Percentiles rank a stretch among this genome's conserved stretches.
phyloP scores from a whole-genome alignment of 1,140 invertebrate genomes.

The Drosophila funebris region DNA sequence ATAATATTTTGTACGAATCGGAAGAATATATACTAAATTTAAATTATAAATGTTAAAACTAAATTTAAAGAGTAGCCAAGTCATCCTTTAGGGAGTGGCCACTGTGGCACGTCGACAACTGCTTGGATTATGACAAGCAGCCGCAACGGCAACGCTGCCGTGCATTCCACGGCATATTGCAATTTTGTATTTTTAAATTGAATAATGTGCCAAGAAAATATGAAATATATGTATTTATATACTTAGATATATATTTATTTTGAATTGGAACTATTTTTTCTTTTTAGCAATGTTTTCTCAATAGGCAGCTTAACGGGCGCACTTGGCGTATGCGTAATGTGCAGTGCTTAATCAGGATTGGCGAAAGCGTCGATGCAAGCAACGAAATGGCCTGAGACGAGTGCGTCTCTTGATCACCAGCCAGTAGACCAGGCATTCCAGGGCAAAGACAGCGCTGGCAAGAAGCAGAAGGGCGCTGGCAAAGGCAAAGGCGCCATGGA shows the following conservation, averaged over 20 bases:
- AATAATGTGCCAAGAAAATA: conserved; percentile 81
- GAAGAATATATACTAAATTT: too few species aligned
- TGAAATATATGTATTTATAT: conserved; percentile 54
- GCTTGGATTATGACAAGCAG: conserved; percentile 75
- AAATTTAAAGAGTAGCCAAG: neutral
- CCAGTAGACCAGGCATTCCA: conserved; percentile 49
- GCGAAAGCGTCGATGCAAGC: conserved; percentile 42
- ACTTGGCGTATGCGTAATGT: conserved; percentile 45
- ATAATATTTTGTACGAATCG: too few species aligned
- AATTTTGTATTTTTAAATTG: conserved; percentile 80
- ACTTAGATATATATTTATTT: conserved; percentile 45
- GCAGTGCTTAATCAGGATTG: too few species aligned
- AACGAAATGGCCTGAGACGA: conserved; percentile 37
- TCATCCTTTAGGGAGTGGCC: conserved; percentile 1
- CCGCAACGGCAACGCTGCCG: conserved; percentile 60
- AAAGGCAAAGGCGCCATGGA: conserved; percentile 64
- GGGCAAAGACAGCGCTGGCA: conserved; percentile 45
- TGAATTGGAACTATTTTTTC: neutral
- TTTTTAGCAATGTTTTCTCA: conserved; percentile 28
- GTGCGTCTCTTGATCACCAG: conserved; percentile 37
- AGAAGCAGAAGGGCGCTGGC: conserved; percentile 42
- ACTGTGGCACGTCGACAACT: conserved; percentile 67
- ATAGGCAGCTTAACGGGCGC: neutral
- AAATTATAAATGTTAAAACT: too few species aligned
- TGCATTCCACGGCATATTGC: conserved; percentile 75